These are phyloP conservation scores for Thera obeliscata DNA, from an alignment of 2,888 invertebrate genomes.

Conservation along the genomic window DNA sequence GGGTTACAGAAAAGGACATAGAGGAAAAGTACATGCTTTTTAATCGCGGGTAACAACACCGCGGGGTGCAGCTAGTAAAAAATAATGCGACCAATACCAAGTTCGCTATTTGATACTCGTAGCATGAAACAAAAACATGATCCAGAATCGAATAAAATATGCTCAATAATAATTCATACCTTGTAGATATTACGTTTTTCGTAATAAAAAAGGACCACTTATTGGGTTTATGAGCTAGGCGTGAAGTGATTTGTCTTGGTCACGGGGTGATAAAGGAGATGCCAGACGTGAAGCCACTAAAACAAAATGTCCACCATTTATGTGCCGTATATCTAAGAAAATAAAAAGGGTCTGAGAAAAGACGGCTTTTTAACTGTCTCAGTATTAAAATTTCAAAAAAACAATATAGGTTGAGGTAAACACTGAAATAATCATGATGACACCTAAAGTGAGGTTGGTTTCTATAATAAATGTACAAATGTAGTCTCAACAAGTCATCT, in stretches of 20 bases:
- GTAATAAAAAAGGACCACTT: conserved; percentile 36
- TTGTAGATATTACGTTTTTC: conserved; percentile 11
- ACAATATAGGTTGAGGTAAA: too few relatives aligned
- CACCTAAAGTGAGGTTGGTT: too few relatives aligned
- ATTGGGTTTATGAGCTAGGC: conserved; percentile 38
- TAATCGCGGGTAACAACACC: too few relatives aligned
- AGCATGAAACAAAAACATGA: background rate
- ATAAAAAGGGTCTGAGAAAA: conserved; percentile 9
- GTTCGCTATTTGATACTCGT: background rate
- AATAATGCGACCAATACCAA: too few relatives aligned
- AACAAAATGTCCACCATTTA: conserved; percentile 33
- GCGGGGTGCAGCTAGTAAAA: too few relatives aligned
- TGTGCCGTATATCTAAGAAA: conserved; percentile 14
- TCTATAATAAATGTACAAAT: too few relatives aligned
- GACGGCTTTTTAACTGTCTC: background rate
- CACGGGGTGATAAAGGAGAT: conserved; percentile 42
- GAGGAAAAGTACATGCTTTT: too few relatives aligned
- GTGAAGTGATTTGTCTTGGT: conserved; percentile 48
- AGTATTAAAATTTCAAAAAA: too few relatives aligned
- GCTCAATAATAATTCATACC: conserved; percentile 17
- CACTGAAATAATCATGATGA: too few relatives aligned
- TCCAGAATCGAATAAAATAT: conserved; percentile 4
- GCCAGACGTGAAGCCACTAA: conserved; percentile 34
- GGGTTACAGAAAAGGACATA: too few relatives aligned
- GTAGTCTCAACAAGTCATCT: too few relatives aligned